Evolutionary conservation across 2,797 vertebrate species (phyloP).

Genomic region (Erithacus rubecula): DNA sequence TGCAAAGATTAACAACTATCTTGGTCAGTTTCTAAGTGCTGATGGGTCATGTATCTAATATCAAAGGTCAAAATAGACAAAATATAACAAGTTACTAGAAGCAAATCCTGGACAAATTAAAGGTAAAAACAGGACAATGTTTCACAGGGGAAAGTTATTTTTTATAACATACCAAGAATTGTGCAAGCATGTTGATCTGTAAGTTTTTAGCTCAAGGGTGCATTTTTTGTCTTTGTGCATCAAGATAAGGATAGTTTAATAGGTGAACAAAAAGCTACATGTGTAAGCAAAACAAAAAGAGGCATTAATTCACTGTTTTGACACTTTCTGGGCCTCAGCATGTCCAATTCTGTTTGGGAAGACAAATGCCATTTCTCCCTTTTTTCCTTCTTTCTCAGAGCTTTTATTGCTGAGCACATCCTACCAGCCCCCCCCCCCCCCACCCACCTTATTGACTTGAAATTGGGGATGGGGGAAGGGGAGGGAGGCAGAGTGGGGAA

Average conservation of each 20-base stretch:
- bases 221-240: neutral
- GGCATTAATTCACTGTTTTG: neutral
- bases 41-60: neutral
- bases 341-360: neutral
- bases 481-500: neutral
- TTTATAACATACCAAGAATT: neutral
- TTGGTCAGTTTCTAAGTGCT: neutral
- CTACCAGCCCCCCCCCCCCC: neutral
- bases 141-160: neutral
- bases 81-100: neutral
- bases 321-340: neutral
- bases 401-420: neutral
- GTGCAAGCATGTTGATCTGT: neutral
- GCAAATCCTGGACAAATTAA: neutral
- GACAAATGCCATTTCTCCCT: neutral
- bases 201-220: neutral
- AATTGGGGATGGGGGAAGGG: neutral
- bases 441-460: neutral
- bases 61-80: neutral
- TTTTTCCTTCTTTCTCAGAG: neutral
- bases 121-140: neutral
- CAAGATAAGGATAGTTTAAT: neutral
- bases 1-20: neutral
- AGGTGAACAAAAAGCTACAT: neutral
- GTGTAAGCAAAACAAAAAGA: neutral